These are phyloP conservation scores for Taphrorychus bicolor DNA, from an alignment of 2,888 invertebrate species.

Conservation along the genomic window DNA sequence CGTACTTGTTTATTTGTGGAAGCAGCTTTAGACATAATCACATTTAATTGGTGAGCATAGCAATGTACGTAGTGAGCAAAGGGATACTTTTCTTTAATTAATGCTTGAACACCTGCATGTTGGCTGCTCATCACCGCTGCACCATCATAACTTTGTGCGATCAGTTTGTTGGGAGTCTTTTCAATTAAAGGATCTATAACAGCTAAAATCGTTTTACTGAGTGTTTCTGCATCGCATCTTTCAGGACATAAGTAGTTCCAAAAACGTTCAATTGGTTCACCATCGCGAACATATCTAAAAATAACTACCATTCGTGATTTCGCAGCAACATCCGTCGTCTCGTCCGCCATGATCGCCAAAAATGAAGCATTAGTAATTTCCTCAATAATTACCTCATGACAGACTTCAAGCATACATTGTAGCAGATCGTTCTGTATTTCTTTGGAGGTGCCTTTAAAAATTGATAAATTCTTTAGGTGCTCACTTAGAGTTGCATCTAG, in stretches of 20 bases:
- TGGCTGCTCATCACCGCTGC: conserved; percentile 43
- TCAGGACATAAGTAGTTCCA: too few species aligned
- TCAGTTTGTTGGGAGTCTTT: conserved; percentile 29
- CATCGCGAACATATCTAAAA: too few species aligned
- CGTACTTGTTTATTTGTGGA: conserved; percentile 33
- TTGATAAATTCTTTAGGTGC: too few species aligned
- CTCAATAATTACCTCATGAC: conserved; percentile 20
- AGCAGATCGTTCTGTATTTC: conserved; percentile 23
- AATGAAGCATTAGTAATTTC: conserved; percentile 46
- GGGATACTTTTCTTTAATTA: conserved; percentile 41
- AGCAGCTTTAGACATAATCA: conserved; percentile 43
- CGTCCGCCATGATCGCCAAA: too few species aligned
- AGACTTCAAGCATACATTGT: conserved; percentile 23
- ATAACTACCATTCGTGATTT: conserved; percentile 46
- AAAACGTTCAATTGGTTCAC: too few species aligned
- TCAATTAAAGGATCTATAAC: too few species aligned
- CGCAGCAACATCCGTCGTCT: conserved; percentile 47
- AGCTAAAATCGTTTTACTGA: too few species aligned
- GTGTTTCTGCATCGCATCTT: too few species aligned
- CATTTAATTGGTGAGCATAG: conserved; percentile 43
- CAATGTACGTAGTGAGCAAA: conserved; percentile 43
- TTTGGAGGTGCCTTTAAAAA: conserved; percentile 22
- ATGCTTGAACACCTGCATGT: too few species aligned
- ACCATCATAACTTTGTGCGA: conserved; percentile 43
- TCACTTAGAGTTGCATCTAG: too few species aligned